These are phyloP conservation scores for Coremacera marginata DNA, from an alignment of 2,888 invertebrate species.

Conservation along the genomic window DNA sequence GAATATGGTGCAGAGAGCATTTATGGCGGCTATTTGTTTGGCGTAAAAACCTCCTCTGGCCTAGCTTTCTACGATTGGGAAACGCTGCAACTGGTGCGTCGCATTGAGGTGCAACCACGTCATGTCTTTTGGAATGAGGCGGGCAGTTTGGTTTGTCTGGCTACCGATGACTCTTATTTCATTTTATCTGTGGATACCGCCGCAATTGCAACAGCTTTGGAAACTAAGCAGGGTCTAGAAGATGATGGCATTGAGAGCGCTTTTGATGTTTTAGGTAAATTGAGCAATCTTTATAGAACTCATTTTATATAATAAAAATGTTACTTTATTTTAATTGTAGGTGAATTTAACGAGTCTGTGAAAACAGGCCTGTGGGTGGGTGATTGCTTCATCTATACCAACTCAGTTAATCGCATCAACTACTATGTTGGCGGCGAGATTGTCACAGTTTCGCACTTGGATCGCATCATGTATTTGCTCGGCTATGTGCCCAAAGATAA, in stretches of 20 bases:
- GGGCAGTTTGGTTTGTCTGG: slow-evolving; percentile 92
- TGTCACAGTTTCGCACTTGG: slow-evolving; percentile 97
- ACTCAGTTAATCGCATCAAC: slow-evolving; percentile 95
- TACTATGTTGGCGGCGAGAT: slow-evolving; percentile 99
- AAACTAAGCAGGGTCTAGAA: slow-evolving; percentile 81
- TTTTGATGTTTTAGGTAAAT: slow-evolving; percentile 81
- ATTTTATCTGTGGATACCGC: slow-evolving; percentile 90
- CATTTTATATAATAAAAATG: neutral
- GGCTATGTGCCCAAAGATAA: slow-evolving; percentile 98
- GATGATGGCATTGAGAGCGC: slow-evolving; percentile 97
- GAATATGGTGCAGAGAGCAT: slow-evolving; percentile 98
- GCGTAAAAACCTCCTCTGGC: slow-evolving; percentile 92
- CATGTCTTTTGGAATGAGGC: slow-evolving; percentile 98
- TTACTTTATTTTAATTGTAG: slow-evolving; percentile 46
- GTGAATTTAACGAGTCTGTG: slow-evolving; percentile 89
- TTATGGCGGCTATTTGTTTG: slow-evolving; percentile 90
- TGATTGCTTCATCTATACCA: slow-evolving; percentile 99
- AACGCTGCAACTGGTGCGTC: slow-evolving; percentile 86
- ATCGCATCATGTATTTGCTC: slow-evolving; percentile 95
- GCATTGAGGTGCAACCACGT: slow-evolving; percentile 95
- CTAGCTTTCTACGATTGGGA: slow-evolving; percentile 99
- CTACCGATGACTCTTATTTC: slow-evolving; percentile 95
- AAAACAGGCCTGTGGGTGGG: slow-evolving; percentile 98
- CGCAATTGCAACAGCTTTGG: slow-evolving; percentile 82
- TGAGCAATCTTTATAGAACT: no score